phyloP scores from a whole-genome alignment of 2,797 vertebrate genomes.

The Sciurus vulgaris region DNA sequence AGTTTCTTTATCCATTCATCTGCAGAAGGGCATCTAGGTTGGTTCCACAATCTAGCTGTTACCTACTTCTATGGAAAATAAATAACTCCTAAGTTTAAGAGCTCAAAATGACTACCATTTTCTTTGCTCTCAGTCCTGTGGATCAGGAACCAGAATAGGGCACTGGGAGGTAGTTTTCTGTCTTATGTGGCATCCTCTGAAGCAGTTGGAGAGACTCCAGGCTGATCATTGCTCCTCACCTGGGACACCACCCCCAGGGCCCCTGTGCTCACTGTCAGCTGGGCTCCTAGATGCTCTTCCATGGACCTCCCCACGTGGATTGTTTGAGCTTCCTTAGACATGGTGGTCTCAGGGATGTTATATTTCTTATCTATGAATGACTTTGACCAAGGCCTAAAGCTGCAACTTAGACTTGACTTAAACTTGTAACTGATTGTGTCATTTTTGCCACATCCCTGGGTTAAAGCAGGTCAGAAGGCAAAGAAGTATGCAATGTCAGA shows the following conservation, averaged over 20 bases:
- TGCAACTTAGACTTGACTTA: background rate
- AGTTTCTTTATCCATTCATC: too few species aligned
- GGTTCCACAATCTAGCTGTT: too few species aligned
- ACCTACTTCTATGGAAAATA: too few species aligned
- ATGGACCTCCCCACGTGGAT: accelerated
- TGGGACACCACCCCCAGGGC: background rate
- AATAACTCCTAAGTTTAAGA: too few species aligned
- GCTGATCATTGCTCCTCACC: accelerated
- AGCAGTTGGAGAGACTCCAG: background rate
- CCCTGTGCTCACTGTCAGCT: background rate
- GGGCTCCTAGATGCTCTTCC: background rate
- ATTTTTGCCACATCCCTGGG: background rate
- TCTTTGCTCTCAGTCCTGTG: background rate
- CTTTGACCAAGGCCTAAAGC: background rate
- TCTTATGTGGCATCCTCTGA: too few species aligned
- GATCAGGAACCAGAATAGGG: background rate
- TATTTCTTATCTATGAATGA: background rate
- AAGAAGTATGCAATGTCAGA: background rate
- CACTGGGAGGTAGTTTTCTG: too few species aligned
- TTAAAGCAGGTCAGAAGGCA: background rate
- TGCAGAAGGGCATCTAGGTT: too few species aligned
- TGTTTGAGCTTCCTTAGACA: background rate
- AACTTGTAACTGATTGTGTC: background rate
- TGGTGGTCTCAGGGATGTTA: background rate
- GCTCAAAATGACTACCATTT: background rate